A percentile compares a stretch with the other conserved stretches of the same genome.
These are phyloP conservation scores for Gambelia wislizenii DNA, from an alignment of 2,797 vertebrate species.

Conservation along the genomic window DNA sequence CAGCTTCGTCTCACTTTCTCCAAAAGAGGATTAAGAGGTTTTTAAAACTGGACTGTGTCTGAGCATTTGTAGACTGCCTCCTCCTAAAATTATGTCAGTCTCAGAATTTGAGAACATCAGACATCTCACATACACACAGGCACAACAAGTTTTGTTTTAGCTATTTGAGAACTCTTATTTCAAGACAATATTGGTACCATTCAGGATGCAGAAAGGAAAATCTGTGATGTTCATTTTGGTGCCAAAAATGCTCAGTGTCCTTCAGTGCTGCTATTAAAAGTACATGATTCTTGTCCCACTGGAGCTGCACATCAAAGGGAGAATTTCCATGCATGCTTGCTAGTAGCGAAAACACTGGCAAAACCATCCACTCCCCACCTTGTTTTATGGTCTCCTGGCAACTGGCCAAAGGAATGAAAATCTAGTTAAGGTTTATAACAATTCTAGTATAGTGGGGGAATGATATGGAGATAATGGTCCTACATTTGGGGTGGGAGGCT, in stretches of 20 bases:
- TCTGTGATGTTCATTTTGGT: not conserved
- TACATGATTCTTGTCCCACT: not conserved
- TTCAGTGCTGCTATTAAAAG: not conserved
- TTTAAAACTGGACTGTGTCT: not conserved
- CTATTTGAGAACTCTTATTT: not conserved
- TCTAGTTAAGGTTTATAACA: not conserved
- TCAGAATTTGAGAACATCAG: not conserved
- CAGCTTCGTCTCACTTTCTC: not conserved
- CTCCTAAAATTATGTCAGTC: not conserved
- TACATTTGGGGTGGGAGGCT: not conserved
- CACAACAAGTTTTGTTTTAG: not conserved
- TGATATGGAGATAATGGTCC: not conserved
- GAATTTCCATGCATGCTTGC: not conserved
- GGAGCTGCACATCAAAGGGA: not conserved
- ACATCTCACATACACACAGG: not conserved
- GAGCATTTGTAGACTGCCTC: not conserved
- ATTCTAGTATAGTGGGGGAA: not conserved
- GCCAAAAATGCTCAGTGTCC: not conserved
- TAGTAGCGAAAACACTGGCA: not conserved
- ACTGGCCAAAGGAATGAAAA: not conserved
- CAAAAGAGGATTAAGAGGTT: not conserved
- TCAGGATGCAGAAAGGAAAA: not conserved
- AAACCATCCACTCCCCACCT: not conserved
- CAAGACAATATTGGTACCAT: not conserved
- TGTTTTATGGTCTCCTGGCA: not conserved